Evolutionary conservation across 2,797 vertebrate genomes (phyloP), one percentile per base, ranked within the genome.

Genomic region (Sebastiscus tertius): DNA sequence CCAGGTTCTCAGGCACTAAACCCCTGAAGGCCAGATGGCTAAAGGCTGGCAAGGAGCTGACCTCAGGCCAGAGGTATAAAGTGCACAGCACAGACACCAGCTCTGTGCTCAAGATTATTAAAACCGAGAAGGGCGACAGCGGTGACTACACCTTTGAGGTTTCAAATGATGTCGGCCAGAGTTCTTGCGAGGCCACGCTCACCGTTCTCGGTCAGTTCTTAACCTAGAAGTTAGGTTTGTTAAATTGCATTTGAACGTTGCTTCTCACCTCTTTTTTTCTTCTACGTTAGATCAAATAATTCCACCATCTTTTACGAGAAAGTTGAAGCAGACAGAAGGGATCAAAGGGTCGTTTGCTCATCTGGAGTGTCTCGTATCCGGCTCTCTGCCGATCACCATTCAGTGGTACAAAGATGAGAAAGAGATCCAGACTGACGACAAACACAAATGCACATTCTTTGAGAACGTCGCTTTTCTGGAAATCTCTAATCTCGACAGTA

Each of bases 231-330:
- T 24, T 1, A 9, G 9, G 42, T 61, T 31, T 46, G 6, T 80
- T 71, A 29, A 3, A 36, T 64, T 75, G 12, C 22, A 61, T 82
- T 62, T 74, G 4, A 74, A 31, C 5, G n/a, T 34, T 66, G 3
- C 16, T 39, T 42, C 70, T 89, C 33, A 92, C 61, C 18, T 18
- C 31, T 77, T 62, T 76, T 56, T 61, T 90, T 81, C 73, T 72
- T 94, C 80, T 95, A 69, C 72, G 49, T 87, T 88, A 99, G 99
- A 99, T 97, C 97, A 99, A 93, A 97, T 99, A 89, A 97, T 99
- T 93, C 97, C 98, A 72, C 99, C 99, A 3, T 97, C 97, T 73
- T 99, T 99, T 87, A 99, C 98, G 65, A 98, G 98, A 94, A 99
- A 98, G 81, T 93, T 99, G 78, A 99, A 98, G 94, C 96, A 97